Evolutionary conservation across 2,888 invertebrate genomes (phyloP), one percentile per base, ranked within the genome.

Genomic region (Augiades crinisus): DNA sequence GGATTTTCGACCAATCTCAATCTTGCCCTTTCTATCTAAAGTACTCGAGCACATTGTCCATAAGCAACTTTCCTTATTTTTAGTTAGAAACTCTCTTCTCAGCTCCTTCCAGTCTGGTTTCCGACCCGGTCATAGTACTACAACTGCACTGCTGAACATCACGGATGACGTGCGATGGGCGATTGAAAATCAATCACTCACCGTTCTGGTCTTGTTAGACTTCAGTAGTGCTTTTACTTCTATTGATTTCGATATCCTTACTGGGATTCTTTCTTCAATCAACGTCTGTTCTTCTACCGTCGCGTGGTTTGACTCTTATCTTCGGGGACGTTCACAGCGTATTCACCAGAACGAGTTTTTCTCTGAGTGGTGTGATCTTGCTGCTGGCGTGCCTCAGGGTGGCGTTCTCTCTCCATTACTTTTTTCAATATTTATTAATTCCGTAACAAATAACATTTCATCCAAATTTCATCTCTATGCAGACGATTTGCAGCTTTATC

Each of bases 91-190:
- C 8, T 38, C 8, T 38, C 12, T 24, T 13, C 13, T n/a, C 13
- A 19, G 8, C 14, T 13, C 34, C 12, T 47, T 31, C 13, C 14
- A 22, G 14, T n/a, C n/a, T n/a, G n/a, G n/a, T n/a, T n/a, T n/a
- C n/a, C n/a, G n/a, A n/a, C n/a, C n/a, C n/a, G n/a, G 14, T 22
- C 33, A 17, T 33, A 27, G 13, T 30, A n/a, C 17, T 31, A 36
- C 8, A 36, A 43, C 33, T 10, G 14, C 7, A 36, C 51, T 37
- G 24, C 43, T 19, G 36, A 51, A n/a, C n/a, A n/a, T n/a, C n/a
- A n/a, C n/a, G n/a, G n/a, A n/a, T n/a, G n/a, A n/a, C n/a, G n/a
- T 44, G 6, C 37, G 51, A 8, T 36, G 17, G 6, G 51, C 44
- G 1, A 51, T 51, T 12, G 51, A 44, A 6, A 44, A 44, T 37